Evolutionary conservation across 23 tunicate species (phyloP).

Genomic region (Styela plicata): DNA sequence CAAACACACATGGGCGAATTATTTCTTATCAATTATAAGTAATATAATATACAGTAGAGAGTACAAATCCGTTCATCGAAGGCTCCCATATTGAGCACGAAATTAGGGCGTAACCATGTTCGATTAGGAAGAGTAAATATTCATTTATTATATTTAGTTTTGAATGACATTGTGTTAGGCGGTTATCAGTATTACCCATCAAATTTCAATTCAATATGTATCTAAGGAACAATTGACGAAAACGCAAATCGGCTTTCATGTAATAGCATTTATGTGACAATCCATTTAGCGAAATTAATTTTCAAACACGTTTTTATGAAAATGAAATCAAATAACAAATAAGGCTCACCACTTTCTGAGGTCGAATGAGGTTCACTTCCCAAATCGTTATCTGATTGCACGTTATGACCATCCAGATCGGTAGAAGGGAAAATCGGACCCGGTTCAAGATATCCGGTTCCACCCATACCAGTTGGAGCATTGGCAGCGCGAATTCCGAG

Average conservation of each 20-base stretch:
- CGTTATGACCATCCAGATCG: slow-evolving; percentile 3
- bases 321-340: background rate
- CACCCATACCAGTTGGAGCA: slow-evolving; percentile 12
- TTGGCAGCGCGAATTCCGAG: slow-evolving; percentile 62
- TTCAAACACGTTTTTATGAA: background rate
- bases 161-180: background rate
- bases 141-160: background rate
- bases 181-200: background rate
- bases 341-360: slow-evolving; percentile 8
- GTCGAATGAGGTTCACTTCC: slow-evolving; percentile 2
- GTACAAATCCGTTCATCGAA: too few relatives aligned
- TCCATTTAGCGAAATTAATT: background rate
- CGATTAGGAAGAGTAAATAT: background rate
- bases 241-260: background rate
- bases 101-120: background rate
- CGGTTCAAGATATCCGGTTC: slow-evolving; percentile 22
- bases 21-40: too few relatives aligned
- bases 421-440: slow-evolving; percentile 41
- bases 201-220: background rate
- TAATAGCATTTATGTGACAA: background rate
- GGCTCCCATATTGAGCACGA: background rate
- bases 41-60: too few relatives aligned
- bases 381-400: slow-evolving; percentile 12
- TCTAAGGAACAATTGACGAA: background rate
- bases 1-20: too few relatives aligned